Evolutionary conservation across 2,797 vertebrate genomes (phyloP).

Genomic region (Ptychobarbus kaznakovi): DNA sequence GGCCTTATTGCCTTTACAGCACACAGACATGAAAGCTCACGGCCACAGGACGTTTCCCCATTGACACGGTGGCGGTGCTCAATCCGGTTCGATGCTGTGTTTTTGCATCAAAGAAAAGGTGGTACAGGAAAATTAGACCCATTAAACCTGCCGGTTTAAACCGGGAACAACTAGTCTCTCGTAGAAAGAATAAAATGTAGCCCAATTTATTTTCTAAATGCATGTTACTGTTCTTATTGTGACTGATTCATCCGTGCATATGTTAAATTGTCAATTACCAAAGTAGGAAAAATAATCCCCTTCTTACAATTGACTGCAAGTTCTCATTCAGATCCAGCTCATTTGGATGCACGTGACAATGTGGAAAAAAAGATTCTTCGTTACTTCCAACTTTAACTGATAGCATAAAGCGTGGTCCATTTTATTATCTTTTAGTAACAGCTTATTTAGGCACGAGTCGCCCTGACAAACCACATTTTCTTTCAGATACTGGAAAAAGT

Average conservation of each 20-base stretch:
- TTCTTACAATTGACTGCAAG: neutral
- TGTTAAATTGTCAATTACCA: neutral
- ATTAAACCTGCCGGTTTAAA: neutral
- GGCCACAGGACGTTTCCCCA: neutral
- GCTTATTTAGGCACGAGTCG: neutral
- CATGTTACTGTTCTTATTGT: neutral
- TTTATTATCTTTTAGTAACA: neutral
- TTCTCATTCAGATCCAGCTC: neutral
- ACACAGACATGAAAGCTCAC: neutral
- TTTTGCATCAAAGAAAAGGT: neutral
- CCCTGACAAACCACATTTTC: neutral
- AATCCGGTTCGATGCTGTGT: neutral
- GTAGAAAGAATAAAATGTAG: too few relatives aligned
- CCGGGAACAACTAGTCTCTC: neutral
- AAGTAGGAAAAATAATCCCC: neutral
- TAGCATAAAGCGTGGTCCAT: neutral
- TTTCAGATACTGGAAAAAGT: neutral
- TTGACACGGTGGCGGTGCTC: neutral
- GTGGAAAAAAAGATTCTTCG: too few relatives aligned
- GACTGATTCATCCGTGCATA: neutral
- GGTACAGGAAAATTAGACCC: neutral
- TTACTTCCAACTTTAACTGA: neutral
- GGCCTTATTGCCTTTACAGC: slow-evolving; percentile 4
- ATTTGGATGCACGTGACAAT: neutral
- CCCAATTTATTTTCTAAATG: neutral